Percentiles rank a stretch among this genome's conserved stretches.
Evolutionary conservation across 1,140 invertebrate genomes (phyloP).

Genomic region (Trialeurodes vaporariorum): DNA sequence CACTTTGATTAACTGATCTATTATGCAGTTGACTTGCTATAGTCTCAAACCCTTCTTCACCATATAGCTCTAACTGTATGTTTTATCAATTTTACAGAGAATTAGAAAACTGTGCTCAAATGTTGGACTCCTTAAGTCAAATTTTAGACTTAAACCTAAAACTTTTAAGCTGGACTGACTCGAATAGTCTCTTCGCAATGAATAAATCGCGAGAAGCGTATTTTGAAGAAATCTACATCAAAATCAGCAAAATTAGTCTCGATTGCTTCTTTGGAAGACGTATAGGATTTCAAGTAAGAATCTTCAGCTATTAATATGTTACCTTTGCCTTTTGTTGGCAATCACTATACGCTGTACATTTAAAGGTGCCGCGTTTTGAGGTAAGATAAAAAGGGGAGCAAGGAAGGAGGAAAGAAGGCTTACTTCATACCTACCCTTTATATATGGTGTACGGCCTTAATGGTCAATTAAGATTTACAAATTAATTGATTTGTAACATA

Average conservation of each 20-base stretch:
- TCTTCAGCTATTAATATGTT: neutral
- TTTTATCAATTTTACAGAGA: constrained; percentile 14
- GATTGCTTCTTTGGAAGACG: constrained; percentile 14
- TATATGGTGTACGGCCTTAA: neutral
- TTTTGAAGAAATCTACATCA: constrained; percentile 12
- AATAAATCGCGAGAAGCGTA: constrained; percentile 11
- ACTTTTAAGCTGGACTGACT: constrained; percentile 12
- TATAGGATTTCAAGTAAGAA: constrained; percentile 16
- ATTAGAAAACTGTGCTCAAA: constrained; percentile 14
- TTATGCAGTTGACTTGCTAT: no score
- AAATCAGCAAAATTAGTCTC: constrained; percentile 16
- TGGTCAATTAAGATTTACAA: no score
- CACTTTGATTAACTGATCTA: no score
- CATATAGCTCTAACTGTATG: no score
- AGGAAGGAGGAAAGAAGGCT: neutral
- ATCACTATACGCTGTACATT: neutral
- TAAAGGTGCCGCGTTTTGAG: neutral
- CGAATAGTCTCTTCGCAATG: constrained; percentile 14
- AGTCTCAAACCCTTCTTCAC: no score
- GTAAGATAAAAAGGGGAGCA: neutral
- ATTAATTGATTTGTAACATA: no score
- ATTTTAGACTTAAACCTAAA: constrained; percentile 14
- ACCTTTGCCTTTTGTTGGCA: neutral
- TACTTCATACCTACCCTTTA: neutral
- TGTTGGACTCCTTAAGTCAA: constrained; percentile 11